phyloP scores from a whole-genome alignment of 2,888 invertebrate species.

The Opisthograptis luteolata region DNA sequence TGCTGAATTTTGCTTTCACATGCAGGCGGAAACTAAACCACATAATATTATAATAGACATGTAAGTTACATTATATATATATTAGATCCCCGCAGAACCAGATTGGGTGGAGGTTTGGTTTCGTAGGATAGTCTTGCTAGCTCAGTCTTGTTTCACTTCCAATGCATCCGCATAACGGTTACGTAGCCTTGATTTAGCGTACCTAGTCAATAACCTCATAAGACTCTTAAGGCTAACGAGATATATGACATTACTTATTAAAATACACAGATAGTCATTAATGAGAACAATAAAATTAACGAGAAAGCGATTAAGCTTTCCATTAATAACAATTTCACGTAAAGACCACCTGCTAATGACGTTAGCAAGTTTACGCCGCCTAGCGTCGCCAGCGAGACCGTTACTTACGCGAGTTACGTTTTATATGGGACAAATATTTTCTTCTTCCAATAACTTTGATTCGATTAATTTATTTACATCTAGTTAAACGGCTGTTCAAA shows the following conservation, averaged over 20 bases:
- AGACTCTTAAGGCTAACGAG: no score
- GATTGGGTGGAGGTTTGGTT: no score
- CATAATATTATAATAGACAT: no score
- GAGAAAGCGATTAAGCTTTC: background rate
- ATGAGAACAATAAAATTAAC: background rate
- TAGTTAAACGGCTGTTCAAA: background rate
- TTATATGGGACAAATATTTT: constrained; percentile 6
- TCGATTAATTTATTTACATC: background rate
- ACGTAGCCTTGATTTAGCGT: constrained; percentile 13
- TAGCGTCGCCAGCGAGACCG: no score
- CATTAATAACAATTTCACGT: background rate
- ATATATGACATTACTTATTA: no score
- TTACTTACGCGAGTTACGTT: background rate
- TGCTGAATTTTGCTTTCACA: background rate
- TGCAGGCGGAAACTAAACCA: no score
- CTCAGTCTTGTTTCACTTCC: background rate
- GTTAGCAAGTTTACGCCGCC: background rate
- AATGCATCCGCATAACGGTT: constrained; percentile 23
- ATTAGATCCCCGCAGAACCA: no score
- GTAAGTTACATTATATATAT: no score
- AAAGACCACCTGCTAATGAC: constrained; percentile 1
- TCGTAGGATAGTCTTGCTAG: no score
- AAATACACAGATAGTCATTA: background rate
- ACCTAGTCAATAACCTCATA: constrained; percentile 16
- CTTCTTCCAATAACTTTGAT: constrained; percentile 7